phyloP scores from a whole-genome alignment of 2,797 vertebrate genomes.

The Taenioides sp. region DNA sequence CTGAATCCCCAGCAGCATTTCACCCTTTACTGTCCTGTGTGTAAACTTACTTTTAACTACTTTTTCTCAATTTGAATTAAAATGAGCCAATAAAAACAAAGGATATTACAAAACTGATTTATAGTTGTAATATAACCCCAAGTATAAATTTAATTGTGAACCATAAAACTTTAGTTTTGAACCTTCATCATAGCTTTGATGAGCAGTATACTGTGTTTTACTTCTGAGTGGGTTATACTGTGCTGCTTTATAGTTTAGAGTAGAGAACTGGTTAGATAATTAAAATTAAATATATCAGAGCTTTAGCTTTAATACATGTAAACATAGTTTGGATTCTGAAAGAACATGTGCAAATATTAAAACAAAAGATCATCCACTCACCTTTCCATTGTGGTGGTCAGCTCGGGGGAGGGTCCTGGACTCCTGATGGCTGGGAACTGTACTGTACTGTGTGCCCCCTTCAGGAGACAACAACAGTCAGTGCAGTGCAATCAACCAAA shows the following conservation, averaged over 20 bases:
- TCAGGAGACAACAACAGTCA: constrained; percentile 80
- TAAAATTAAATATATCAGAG: neutral
- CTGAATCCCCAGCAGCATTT: too few relatives aligned
- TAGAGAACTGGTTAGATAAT: neutral
- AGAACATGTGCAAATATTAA: constrained; percentile 48
- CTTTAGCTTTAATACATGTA: neutral
- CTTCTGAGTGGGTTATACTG: too few relatives aligned
- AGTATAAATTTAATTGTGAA: neutral
- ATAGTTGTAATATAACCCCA: neutral
- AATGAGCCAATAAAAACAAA: too few relatives aligned
- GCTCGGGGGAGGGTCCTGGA: constrained; percentile 54
- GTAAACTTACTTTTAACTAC: too few relatives aligned
- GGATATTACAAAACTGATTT: too few relatives aligned
- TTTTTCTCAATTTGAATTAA: too few relatives aligned
- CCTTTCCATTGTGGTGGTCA: constrained; percentile 54
- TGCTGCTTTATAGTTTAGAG: neutral
- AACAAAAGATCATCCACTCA: constrained; percentile 65
- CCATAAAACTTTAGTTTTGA: neutral
- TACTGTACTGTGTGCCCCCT: constrained; percentile 74
- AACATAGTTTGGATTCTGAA: constrained; percentile 31
- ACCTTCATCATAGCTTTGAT: neutral
- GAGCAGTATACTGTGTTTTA: neutral
- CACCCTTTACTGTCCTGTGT: too few relatives aligned
- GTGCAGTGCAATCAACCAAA: constrained; percentile 72
- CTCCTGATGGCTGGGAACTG: constrained; percentile 67